A percentile compares a stretch with the other conserved stretches of the same genome.
phyloP scores from a whole-genome alignment of 2,888 invertebrate species.

The Aphodius sticticus region DNA sequence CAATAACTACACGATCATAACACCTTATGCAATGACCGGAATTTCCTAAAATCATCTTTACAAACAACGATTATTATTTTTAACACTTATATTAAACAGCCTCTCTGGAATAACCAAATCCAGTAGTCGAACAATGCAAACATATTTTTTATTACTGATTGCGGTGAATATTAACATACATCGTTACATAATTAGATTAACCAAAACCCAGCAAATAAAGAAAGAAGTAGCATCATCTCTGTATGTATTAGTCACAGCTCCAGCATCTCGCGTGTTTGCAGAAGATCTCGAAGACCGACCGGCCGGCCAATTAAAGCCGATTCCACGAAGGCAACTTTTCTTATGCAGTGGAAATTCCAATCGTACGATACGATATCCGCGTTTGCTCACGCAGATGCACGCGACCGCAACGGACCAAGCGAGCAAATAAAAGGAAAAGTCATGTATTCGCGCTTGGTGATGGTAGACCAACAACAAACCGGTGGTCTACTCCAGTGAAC shows the following conservation, averaged over 20 bases:
- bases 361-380: slow-evolving; percentile 27
- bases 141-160: background rate
- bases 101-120: background rate
- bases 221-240: background rate
- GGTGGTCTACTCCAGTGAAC: slow-evolving; percentile 29
- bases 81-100: background rate
- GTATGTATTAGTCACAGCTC: background rate
- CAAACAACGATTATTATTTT: background rate
- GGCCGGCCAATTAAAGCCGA: background rate
- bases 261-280: background rate
- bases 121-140: background rate
- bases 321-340: slow-evolving; percentile 7
- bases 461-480: slow-evolving; percentile 12
- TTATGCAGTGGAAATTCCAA: slow-evolving; percentile 28
- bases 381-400: slow-evolving; percentile 25
- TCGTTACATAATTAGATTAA: background rate
- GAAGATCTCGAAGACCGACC: background rate
- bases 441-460: background rate
- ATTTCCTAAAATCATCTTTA: background rate
- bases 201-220: background rate
- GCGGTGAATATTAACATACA: background rate
- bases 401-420: slow-evolving; percentile 24
- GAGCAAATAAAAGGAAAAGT: slow-evolving; percentile 18
- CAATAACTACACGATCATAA: background rate
- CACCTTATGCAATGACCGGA: background rate